Evolutionary conservation across 1,140 invertebrate genomes (phyloP), one percentile per base, ranked within the genome.

Genomic region (Hycleus cichorii): DNA sequence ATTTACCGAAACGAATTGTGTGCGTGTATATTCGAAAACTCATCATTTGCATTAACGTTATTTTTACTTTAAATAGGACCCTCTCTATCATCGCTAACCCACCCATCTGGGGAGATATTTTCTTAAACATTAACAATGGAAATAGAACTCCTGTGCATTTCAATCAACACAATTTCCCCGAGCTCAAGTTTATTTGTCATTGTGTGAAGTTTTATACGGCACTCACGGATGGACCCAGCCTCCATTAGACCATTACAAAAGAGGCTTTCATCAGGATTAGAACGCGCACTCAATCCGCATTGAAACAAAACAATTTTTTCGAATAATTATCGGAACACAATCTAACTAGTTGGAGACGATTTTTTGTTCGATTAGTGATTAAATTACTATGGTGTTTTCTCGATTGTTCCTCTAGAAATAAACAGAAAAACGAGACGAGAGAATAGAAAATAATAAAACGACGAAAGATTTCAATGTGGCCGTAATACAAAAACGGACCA

Each of bases 191-290:
- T 64, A 64, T 64, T 64, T 59, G 54, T 39, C 57, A 58, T 64
- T 64, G 58, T 64, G 48, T 53, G 43, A 53, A 63, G 61, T 63
- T 59, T 63, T 63, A 64, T 64, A 47, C 55, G 50, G 55, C 50
- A 54, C 55, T 62, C 62, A 62, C 57, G 59, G 63, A 67, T 64
- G 60, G 63, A 58, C 59, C 32, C 64, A 62, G 52, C 63, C 66
- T 64, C 66, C 66, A 68, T 68, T 66, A 68, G 63, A 53, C 38
- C 47, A 49, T 49, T 61, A 69, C 67, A 65, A 69, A 32, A 64
- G 56, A 58, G 50, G 67, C 65, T 69, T 69, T 67, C 64, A 69
- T 69, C 67, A 64, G 67, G 65, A 69, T 69, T 69, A 69, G 67
- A 32, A 32, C 32, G 32, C 2, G 32, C 7, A 7, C 32, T 32